phyloP scores from a whole-genome alignment of 2,797 vertebrate species.

The Paramormyrops hopkinsi region DNA sequence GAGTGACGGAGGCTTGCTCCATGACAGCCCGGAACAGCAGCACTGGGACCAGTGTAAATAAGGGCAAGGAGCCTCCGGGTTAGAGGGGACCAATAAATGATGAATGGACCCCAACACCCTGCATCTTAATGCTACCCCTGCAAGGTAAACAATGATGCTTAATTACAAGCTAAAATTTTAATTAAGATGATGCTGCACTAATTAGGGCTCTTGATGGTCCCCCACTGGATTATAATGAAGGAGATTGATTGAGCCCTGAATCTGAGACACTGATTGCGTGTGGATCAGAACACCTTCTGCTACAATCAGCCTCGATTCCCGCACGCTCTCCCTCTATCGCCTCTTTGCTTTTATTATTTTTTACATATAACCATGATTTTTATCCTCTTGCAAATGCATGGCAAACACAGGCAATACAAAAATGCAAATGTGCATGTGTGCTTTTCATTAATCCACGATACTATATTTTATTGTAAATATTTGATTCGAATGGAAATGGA shows the following conservation, averaged over 20 bases:
- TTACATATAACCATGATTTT: not conserved
- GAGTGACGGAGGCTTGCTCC: not conserved
- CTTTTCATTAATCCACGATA: not conserved
- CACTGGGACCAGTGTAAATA: not conserved
- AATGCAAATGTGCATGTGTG: not conserved
- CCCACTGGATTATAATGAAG: slow-evolving; percentile 74
- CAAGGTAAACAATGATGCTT: slow-evolving; percentile 85
- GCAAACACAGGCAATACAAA: not conserved
- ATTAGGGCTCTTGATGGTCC: slow-evolving; percentile 80
- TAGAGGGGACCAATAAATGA: slow-evolving; percentile 36
- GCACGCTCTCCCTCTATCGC: not conserved
- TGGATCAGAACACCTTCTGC: slow-evolving; percentile 58
- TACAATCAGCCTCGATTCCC: slow-evolving; percentile 61
- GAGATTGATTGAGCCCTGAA: slow-evolving; percentile 77
- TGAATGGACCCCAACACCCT: slow-evolving; percentile 56
- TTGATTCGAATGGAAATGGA: not conserved
- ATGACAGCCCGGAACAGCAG: not conserved
- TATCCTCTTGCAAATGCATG: not conserved
- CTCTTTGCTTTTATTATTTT: not conserved
- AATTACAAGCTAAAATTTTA: slow-evolving; percentile 85
- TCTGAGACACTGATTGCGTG: slow-evolving; percentile 69
- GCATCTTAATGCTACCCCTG: slow-evolving; percentile 72
- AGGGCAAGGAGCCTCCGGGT: slow-evolving; percentile 29
- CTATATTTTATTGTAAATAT: not conserved
- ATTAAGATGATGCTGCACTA: slow-evolving; percentile 83